Evolutionary conservation across 2,113 vertebrate genomes (phyloP).

Genomic region (Cryptotis parvus): DNA sequence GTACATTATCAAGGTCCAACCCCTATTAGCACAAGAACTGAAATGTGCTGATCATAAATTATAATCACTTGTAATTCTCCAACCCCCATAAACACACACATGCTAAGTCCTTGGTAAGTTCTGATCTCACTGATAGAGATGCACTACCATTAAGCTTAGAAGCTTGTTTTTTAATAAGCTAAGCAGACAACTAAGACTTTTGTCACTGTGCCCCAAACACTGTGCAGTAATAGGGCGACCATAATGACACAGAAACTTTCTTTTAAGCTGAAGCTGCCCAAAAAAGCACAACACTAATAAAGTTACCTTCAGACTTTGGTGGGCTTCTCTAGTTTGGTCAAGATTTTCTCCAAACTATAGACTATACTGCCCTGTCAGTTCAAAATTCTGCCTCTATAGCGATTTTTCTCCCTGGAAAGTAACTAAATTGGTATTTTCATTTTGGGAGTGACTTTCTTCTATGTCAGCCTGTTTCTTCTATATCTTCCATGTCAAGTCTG

Average conservation of each 20-base stretch:
- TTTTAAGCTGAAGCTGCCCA: no score
- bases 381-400: not conserved
- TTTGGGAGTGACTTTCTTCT: slow-evolving; percentile 23
- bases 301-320: not conserved
- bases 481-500: no score
- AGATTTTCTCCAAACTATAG: not conserved
- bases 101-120: not conserved
- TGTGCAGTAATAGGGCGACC: not conserved
- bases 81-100: no score
- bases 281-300: not conserved
- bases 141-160: not conserved
- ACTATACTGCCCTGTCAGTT: not conserved
- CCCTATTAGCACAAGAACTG: not conserved
- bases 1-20: not conserved
- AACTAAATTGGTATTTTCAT: not conserved
- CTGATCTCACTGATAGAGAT: not conserved
- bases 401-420: not conserved
- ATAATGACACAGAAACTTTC: no score
- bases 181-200: not conserved
- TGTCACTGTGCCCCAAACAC: not conserved
- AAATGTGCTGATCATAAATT: not conserved
- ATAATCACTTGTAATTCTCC: not conserved
- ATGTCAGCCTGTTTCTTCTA: not conserved
- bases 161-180: not conserved
- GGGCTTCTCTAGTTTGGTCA: not conserved